Conservation (phyloP, 2,113 vertebrate genomes). For the Platycercus adscitus region DNA sequence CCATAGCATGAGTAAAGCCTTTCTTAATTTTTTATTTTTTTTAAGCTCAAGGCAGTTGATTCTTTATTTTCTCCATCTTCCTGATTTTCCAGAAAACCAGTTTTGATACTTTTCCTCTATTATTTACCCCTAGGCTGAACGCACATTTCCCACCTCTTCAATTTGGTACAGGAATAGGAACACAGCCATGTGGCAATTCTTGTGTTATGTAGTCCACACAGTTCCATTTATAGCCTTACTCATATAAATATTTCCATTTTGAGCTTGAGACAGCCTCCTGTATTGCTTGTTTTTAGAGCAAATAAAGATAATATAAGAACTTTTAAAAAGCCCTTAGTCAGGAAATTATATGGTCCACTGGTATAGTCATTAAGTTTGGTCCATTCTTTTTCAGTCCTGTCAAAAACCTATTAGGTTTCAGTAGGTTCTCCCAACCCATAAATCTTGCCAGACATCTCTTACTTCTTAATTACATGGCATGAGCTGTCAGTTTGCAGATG, state of each 20-base stretch:
- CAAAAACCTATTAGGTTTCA: conserved; percentile 16
- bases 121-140: not conserved
- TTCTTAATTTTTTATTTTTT: not conserved
- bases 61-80: not conserved
- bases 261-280: not conserved
- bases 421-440: not conserved
- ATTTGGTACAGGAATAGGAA: not conserved
- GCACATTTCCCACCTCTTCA: not conserved
- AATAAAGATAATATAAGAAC: not conserved
- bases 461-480: conserved; percentile 41
- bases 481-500: conserved; percentile 15
- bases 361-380: not conserved
- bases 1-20: not conserved
- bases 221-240: not conserved
- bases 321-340: not conserved
- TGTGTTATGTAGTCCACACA: not conserved
- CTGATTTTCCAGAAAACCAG: not conserved
- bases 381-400: not conserved
- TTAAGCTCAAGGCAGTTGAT: not conserved
- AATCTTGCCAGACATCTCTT: conserved; percentile 32
- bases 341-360: not conserved
- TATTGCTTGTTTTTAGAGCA: not conserved
- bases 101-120: not conserved
- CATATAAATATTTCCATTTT: not conserved
- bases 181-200: not conserved